A percentile compares a stretch with the other conserved stretches of the same genome.
Evolutionary conservation across 35 echinoderm and acorn worm genomes (phyloP).

Genomic region (Ophioderma brevispina): DNA sequence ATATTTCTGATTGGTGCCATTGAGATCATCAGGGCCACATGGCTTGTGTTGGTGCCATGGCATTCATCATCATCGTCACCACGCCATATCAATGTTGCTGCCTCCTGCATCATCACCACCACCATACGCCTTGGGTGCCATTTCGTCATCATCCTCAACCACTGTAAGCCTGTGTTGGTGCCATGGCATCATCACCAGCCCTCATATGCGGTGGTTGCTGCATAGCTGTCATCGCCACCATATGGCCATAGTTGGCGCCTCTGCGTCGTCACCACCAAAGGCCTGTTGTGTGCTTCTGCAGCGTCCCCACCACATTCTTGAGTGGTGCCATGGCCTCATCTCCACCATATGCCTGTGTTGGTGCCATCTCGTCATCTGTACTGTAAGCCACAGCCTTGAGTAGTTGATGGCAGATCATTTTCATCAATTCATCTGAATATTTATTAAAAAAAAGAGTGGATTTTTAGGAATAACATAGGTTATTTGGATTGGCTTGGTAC

Average conservation of each 20-base stretch:
- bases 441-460: too few relatives aligned
- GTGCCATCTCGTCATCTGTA: neutral
- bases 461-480: too few relatives aligned
- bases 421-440: too few relatives aligned
- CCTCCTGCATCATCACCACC: neutral
- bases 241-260: too few relatives aligned
- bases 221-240: neutral
- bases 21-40: neutral
- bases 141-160: neutral
- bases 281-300: neutral
- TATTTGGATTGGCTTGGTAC: too few relatives aligned
- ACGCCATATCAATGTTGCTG: neutral
- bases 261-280: neutral
- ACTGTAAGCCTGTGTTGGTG: neutral
- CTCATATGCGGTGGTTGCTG: neutral
- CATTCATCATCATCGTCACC: neutral
- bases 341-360: neutral
- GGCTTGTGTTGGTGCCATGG: neutral
- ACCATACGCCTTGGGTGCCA: neutral
- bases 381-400: neutral
- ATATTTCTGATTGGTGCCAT: neutral
- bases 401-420: neutral
- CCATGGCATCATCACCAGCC: neutral
- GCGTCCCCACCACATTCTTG: neutral
- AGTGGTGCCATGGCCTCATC: neutral